A percentile compares a stretch with the other conserved stretches of the same genome.
These are phyloP conservation scores for Dynastes maya DNA, from an alignment of 2,888 invertebrate species.

Conservation along the genomic window DNA sequence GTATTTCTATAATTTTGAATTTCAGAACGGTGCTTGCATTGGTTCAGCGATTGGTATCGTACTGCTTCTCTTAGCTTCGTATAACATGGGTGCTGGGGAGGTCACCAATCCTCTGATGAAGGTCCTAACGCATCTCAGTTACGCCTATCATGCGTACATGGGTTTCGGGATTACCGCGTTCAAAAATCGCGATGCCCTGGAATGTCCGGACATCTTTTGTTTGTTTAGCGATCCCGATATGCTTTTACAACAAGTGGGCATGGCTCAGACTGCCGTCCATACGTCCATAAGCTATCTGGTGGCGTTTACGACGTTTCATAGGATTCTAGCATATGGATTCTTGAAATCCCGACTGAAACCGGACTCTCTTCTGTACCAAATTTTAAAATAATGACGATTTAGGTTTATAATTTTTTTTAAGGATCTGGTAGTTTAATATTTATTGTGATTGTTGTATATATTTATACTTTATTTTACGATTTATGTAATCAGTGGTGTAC, in stretches of 20 bases:
- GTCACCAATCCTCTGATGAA: constrained; percentile 73
- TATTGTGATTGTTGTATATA: not conserved
- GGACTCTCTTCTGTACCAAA: constrained; percentile 42
- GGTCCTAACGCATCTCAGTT: constrained; percentile 75
- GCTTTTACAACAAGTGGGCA: constrained; percentile 53
- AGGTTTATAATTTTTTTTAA: not conserved
- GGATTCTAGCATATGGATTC: constrained; percentile 50
- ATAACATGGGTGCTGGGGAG: constrained; percentile 77
- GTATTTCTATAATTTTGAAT: constrained; percentile 54
- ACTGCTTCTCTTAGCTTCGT: constrained; percentile 74
- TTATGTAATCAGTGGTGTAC: no score
- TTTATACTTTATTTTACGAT: no score
- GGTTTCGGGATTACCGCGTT: constrained; percentile 66
- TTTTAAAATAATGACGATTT: constrained; percentile 35
- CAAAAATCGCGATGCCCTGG: constrained; percentile 27
- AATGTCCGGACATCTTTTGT: constrained; percentile 53
- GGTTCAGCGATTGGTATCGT: constrained; percentile 75
- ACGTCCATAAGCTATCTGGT: constrained; percentile 48
- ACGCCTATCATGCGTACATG: constrained; percentile 80
- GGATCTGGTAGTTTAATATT: not conserved
- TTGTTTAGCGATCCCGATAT: constrained; percentile 52
- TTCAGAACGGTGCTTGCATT: constrained; percentile 77
- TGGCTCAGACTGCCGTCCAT: constrained; percentile 42
- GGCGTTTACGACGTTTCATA: constrained; percentile 48
- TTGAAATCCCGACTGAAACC: constrained; percentile 51